Conservation (phyloP, 35 echinoderm and acorn worm species). For the Acanthaster planci region DNA sequence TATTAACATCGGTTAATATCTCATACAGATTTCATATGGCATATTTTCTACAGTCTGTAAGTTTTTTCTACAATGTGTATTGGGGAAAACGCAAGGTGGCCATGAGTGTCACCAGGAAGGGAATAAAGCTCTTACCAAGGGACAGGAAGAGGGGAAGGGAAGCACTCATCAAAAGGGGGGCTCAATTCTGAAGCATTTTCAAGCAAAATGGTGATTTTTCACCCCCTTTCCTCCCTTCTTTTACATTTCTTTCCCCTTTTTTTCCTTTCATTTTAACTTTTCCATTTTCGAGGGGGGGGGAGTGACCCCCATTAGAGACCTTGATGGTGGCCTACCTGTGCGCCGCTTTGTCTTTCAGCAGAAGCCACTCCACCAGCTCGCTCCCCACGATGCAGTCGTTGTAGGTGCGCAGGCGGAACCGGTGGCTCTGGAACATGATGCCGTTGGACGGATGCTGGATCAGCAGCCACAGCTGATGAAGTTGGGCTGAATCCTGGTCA, state of each 20-base stretch:
- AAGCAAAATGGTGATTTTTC: no score
- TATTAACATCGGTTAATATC: no score
- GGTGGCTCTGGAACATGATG: conserved; percentile 86
- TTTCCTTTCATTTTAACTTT: no score
- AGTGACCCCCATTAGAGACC: not conserved
- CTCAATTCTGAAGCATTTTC: not conserved
- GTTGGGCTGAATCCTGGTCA: conserved; percentile 81
- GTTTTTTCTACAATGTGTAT: no score
- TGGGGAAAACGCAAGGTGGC: no score
- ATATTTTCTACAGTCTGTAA: no score
- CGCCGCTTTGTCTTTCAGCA: conserved; percentile 83
- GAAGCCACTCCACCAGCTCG: conserved; percentile 91
- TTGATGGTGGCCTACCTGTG: conserved; percentile 74
- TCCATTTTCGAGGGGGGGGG: no score
- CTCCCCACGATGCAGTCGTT: conserved; percentile 84
- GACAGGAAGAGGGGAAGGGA: no score
- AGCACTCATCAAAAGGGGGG: not conserved
- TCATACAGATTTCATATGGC: no score
- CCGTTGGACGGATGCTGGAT: conserved; percentile 85
- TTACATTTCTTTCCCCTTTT: not conserved
- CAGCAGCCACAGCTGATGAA: conserved; percentile 82
- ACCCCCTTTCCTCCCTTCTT: no score
- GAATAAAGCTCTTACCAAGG: no score
- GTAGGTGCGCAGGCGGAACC: conserved; percentile 82
- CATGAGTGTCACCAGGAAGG: no score